Evolutionary conservation across 2,888 invertebrate species (phyloP), one percentile per base, ranked within the genome.

Genomic region (Hypomecis punctinalis): DNA sequence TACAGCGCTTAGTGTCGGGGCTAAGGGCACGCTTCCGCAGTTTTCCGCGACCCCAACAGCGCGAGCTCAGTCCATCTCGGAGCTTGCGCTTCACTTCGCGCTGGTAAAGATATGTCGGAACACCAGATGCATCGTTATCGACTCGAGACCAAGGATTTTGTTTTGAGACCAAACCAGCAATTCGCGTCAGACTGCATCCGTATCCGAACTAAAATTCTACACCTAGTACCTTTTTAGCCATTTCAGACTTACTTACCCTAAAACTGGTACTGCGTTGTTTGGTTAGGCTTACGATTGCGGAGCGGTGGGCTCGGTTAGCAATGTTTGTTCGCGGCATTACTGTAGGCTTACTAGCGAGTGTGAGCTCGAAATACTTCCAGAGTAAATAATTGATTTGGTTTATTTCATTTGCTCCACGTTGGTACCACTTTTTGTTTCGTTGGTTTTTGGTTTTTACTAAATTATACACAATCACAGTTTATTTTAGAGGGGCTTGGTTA

Each of bases 211-310:
- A 13, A 51, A 51, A 37, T 6, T 37, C 11, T 13, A 36, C 9
- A 1, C 23, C 33, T 47, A 47, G 47, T 3, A 10, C 35, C 8
- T 37, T 11, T 8, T 39, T 8, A 39, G 37, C 51, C 39, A 13
- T 13, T 51, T 39, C 39, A 39, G 36, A 36, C 9, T 48, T 36
- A 51, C 51, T 51, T 39, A 39, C 51, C 51, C 13, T 23, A 42
- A 54, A 54, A 37, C 46, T 23, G 55, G 46, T 45, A n/a, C 37
- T n/a, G 40, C 40, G 6, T 11, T 61, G 56, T 65, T 57, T 65
- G 47, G 36, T 63, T 52, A 63, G 63, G 63, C 52, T 63, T 56
- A 51, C 62, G 63, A 63, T 63, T 63, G 53, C 63, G 35, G 9
- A 63, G 63, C 57, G 63, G 57, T 63, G 46, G 53, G 52, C 57